Percentiles rank a stretch among this genome's conserved stretches.
phyloP scores from a whole-genome alignment of 2,888 invertebrate genomes.

The Melanotus villosus region DNA sequence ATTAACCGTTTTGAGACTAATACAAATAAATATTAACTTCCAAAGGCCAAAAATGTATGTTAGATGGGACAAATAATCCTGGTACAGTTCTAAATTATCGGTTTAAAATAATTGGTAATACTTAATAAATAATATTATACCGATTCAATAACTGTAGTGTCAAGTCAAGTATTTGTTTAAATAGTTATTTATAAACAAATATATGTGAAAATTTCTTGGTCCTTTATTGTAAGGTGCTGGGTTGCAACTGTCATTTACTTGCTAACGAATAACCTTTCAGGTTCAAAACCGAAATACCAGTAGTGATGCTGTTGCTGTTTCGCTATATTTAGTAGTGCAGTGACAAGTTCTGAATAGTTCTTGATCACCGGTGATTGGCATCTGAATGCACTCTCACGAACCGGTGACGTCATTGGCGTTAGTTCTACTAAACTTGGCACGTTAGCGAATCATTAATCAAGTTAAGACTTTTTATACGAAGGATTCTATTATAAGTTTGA shows the following conservation, averaged over 20 bases:
- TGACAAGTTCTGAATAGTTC: slow-evolving; percentile 54
- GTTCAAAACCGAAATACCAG: slow-evolving; percentile 31
- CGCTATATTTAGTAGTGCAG: slow-evolving; percentile 45
- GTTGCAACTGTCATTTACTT: neutral
- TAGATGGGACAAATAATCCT: too few relatives aligned
- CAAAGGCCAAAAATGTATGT: too few relatives aligned
- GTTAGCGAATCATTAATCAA: slow-evolving; percentile 49
- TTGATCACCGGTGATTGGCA: slow-evolving; percentile 56
- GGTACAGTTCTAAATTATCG: too few relatives aligned
- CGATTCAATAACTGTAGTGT: too few relatives aligned
- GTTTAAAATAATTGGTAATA: too few relatives aligned
- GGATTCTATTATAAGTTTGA: slow-evolving; percentile 32
- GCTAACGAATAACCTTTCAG: neutral
- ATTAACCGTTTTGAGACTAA: too few relatives aligned
- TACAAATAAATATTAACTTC: too few relatives aligned
- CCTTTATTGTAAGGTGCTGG: too few relatives aligned
- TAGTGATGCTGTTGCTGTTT: slow-evolving; percentile 36
- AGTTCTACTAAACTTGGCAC: slow-evolving; percentile 45
- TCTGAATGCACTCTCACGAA: slow-evolving; percentile 49
- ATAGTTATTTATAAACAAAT: too few relatives aligned
- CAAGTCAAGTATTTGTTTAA: too few relatives aligned
- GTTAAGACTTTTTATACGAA: slow-evolving; percentile 30
- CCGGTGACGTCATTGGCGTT: slow-evolving; percentile 51
- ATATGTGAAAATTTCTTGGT: too few relatives aligned
- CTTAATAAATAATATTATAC: too few relatives aligned